Percentiles rank a stretch among this genome's conserved stretches.
Evolutionary conservation across 2,888 invertebrate species (phyloP).

Genomic region (Serripes groenlandicus): DNA sequence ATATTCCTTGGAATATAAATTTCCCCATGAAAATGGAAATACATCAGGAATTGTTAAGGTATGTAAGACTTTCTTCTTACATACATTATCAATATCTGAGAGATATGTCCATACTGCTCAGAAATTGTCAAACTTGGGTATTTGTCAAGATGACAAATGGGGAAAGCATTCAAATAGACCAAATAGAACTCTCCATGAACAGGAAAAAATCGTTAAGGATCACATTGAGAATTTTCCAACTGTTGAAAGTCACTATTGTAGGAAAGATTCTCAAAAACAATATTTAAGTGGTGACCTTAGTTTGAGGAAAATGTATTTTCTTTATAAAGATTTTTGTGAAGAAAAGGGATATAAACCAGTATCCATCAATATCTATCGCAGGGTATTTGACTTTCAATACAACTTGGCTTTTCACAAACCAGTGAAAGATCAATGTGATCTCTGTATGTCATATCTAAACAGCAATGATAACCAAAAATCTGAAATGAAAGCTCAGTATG

Average conservation of each 20-base stretch:
- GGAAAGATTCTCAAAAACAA: conserved; percentile 49
- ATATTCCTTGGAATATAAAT: conserved; percentile 28
- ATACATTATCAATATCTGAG: conserved; percentile 34
- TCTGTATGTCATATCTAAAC: conserved; percentile 33
- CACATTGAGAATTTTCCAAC: conserved; percentile 55
- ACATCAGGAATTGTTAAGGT: conserved; percentile 34
- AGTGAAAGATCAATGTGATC: conserved; percentile 63
- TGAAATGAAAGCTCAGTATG: conserved; percentile 22
- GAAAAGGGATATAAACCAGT: conserved; percentile 20
- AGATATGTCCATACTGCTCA: conserved; percentile 28
- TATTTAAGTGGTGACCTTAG: conserved; percentile 49
- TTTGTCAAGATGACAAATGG: conserved; percentile 16
- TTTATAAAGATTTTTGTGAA: conserved; percentile 52
- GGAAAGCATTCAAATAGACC: conserved; percentile 42
- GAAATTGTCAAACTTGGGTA: conserved; percentile 21
- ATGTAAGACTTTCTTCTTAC: conserved; percentile 51
- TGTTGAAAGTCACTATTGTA: conserved; percentile 52
- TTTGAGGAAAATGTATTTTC: conserved; percentile 52
- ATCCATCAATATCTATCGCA: conserved; percentile 33
- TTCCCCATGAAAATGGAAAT: conserved; percentile 16
- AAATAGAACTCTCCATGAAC: conserved; percentile 36
- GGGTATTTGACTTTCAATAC: conserved; percentile 54
- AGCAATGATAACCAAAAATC: not conserved
- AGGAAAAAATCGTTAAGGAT: conserved; percentile 16
- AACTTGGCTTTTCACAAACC: conserved; percentile 62